Evolutionary conservation across 1,140 invertebrate genomes (phyloP).

Genomic region (Bacillus rossius): DNA sequence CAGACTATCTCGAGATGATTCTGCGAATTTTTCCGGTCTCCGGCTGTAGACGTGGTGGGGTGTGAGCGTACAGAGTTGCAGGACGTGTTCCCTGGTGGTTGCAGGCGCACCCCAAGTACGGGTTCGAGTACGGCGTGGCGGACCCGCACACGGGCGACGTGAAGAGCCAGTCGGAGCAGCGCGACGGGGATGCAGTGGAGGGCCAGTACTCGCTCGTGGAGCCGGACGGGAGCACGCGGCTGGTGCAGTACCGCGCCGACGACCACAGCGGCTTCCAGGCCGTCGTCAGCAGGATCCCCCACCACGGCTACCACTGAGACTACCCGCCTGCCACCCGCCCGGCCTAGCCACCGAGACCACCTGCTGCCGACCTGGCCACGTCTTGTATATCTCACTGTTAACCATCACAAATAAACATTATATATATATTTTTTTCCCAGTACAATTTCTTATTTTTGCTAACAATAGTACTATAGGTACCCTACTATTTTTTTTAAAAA

Average conservation of each 20-base stretch:
- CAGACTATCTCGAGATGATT: too few relatives aligned
- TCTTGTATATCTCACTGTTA: too few relatives aligned
- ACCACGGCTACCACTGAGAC: neutral
- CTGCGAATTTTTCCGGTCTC: too few relatives aligned
- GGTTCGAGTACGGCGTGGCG: constrained; percentile 49
- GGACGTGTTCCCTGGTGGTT: too few relatives aligned
- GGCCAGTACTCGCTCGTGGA: constrained; percentile 39
- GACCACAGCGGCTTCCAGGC: constrained; percentile 14
- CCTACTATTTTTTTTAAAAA: too few relatives aligned
- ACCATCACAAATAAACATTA: too few relatives aligned
- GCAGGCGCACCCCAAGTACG: constrained; percentile 39
- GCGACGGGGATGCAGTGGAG: constrained; percentile 45
- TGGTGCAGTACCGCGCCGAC: constrained; percentile 21
- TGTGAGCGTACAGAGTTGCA: too few relatives aligned
- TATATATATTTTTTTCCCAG: too few relatives aligned
- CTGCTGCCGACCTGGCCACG: too few relatives aligned
- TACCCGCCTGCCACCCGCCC: neutral
- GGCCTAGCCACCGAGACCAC: neutral
- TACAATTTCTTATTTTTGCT: too few relatives aligned
- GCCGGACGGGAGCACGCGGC: constrained; percentile 20
- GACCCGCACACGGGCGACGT: constrained; percentile 48
- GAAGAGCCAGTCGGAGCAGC: constrained; percentile 44
- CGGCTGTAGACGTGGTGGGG: too few relatives aligned
- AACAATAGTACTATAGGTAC: too few relatives aligned
- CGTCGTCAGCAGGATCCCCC: constrained; percentile 1